phyloP scores from a whole-genome alignment of 1,140 invertebrate species.

The Bombus ignitus region DNA sequence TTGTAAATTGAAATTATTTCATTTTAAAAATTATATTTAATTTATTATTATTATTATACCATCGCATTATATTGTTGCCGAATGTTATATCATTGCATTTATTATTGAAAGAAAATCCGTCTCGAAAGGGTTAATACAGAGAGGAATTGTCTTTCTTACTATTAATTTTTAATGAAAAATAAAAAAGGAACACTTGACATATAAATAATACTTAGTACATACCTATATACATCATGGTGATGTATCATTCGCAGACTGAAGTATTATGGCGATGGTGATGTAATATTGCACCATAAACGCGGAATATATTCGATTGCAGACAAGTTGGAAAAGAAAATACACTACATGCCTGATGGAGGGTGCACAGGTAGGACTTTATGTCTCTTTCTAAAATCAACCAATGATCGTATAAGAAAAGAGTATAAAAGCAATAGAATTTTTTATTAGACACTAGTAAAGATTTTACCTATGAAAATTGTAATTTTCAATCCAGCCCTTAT shows the following conservation, averaged over 20 bases:
- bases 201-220: background rate
- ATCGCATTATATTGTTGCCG: no score
- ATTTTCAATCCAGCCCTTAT: background rate
- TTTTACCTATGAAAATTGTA: background rate
- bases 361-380: constrained; percentile 20
- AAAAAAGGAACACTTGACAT: background rate
- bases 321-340: constrained; percentile 64
- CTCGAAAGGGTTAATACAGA: no score
- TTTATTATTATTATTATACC: no score
- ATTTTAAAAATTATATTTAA: no score
- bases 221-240: background rate
- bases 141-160: background rate
- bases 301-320: constrained; percentile 79
- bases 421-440: background rate
- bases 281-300: constrained; percentile 77
- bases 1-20: no score
- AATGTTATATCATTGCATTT: no score
- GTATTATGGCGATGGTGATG: constrained; percentile 75
- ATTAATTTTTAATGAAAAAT: background rate
- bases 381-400: background rate
- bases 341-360: background rate
- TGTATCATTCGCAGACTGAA: constrained; percentile 66
- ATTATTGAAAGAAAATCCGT: no score
- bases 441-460: background rate
- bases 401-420: background rate